Evolutionary conservation across 1,140 invertebrate species (phyloP).

Genomic region (Drosophila baimaii): DNA sequence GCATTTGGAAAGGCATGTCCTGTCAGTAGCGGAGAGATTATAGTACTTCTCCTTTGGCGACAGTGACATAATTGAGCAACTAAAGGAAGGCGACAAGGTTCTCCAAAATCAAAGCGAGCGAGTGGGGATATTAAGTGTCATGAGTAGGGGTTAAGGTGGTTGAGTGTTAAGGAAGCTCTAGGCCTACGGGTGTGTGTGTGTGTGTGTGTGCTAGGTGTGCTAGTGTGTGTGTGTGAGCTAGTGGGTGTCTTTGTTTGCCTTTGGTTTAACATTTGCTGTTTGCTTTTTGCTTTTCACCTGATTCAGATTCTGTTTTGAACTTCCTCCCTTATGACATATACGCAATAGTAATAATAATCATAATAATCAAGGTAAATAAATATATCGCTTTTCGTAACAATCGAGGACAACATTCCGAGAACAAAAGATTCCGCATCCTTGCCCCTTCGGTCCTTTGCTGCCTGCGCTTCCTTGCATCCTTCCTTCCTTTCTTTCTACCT

Average conservation of each 20-base stretch:
- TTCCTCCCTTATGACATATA: constrained; percentile 53
- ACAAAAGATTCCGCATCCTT: constrained; percentile 76
- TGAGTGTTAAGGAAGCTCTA: constrained; percentile 5
- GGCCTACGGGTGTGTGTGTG: constrained; percentile 14
- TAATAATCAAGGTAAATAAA: constrained; percentile 75
- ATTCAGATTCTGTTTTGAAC: constrained; percentile 71
- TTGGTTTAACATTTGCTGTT: constrained; percentile 61
- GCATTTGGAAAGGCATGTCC: constrained; percentile 12
- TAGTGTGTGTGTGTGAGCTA: constrained; percentile 5
- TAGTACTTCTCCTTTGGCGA: constrained; percentile 4
- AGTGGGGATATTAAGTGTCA: neutral
- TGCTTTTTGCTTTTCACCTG: constrained; percentile 52
- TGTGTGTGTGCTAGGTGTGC: constrained; percentile 13
- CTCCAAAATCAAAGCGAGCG: constrained; percentile 22
- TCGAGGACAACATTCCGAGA: constrained; percentile 80
- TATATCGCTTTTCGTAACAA: constrained; percentile 71
- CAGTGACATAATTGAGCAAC: constrained; percentile 30
- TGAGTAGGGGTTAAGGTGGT: constrained; percentile 1
- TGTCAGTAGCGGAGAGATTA: constrained; percentile 7
- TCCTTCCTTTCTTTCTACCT: neutral
- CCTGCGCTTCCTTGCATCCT: neutral
- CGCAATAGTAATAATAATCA: constrained; percentile 53
- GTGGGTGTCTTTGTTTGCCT: constrained; percentile 32
- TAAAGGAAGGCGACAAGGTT: constrained; percentile 17
- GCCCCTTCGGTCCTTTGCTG: neutral